Conservation (phyloP, 37 sponge, comb jelly and placozoan species). For the Bolinopsis microptera region DNA sequence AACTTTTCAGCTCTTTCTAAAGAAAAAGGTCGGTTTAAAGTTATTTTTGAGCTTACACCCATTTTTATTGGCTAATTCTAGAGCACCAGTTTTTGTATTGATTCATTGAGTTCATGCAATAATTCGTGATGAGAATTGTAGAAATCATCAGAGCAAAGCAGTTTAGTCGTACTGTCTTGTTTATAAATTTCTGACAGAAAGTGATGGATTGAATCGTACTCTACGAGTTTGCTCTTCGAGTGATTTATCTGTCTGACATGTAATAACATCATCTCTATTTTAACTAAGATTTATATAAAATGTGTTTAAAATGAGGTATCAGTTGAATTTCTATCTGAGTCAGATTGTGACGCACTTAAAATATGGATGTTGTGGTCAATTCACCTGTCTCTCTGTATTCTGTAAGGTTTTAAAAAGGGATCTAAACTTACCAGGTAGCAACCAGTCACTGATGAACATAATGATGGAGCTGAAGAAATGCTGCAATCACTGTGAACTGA, state of each 20-base stretch:
- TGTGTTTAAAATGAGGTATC: no score
- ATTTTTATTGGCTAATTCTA: no score
- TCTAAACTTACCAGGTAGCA: conserved; percentile 69
- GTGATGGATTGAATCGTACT: neutral
- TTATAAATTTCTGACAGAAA: neutral
- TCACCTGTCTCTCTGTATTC: no score
- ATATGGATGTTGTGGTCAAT: no score
- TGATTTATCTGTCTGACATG: neutral
- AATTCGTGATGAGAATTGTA: no score
- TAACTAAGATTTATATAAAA: no score
- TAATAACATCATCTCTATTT: neutral
- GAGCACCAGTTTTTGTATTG: no score
- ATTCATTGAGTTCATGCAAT: no score
- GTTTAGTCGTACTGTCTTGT: neutral
- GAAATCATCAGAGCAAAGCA: neutral
- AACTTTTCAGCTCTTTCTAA: conserved; percentile 93
- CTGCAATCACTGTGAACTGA: conserved; percentile 91
- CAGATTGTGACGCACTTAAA: no score
- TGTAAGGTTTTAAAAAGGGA: no score
- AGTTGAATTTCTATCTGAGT: no score
- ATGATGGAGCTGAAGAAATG: conserved; percentile 99
- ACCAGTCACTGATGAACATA: conserved; percentile 89
- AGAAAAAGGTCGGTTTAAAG: conserved; percentile 72
- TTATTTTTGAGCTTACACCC: neutral
- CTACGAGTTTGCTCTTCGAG: neutral